Evolutionary conservation across 2,797 vertebrate genomes (phyloP), one percentile per base, ranked within the genome.

Genomic region (Thunnus albacares): DNA sequence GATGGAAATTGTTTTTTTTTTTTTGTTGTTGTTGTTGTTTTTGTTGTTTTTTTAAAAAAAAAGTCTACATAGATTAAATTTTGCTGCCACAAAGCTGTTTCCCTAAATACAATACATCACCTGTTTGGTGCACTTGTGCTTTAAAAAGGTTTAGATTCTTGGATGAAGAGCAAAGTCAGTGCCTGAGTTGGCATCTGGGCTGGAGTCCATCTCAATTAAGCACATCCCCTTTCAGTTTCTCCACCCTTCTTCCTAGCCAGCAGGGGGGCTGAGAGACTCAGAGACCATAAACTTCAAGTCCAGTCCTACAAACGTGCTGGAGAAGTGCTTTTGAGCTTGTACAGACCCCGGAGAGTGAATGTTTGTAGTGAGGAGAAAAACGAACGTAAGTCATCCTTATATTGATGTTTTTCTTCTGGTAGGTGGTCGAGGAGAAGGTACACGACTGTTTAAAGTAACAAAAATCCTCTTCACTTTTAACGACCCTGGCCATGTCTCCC

Each of bases 171-270:
- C 52, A 70, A 84, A 57, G 64, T 61, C 65, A 14, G 60, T 69
- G 20, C 35, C 52, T 55, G 71, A 61, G 71, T 63, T 73, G 65
- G 56, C 71, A 70, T 80, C 61, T 77, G 70, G 78, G 67, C 71
- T 77, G 49, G 47, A 77, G 41, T 76, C 79, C 71, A 82, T 81
- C 71, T 82, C 26, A 58, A 30, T 72, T 72, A 53, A 61, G 59
- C 69, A 86, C 77, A 72, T 75, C 77, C 35, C 28, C 62, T 60
- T 30, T 81, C 30, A 3, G 38, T 71, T 75, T 62, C 71, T 74
- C 59, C 51, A 38, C 5, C 20, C 56, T 45, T 58, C 62, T 8
- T 73, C 62, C 20, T n/a, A 41, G 38, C 55, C 47, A 77, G 45
- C 64, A 60, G 62, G 63, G 60, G 28, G 53, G 35, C 14, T 12